Conservation (phyloP, 2,888 invertebrate species). For the Venusia cambrica region DNA sequence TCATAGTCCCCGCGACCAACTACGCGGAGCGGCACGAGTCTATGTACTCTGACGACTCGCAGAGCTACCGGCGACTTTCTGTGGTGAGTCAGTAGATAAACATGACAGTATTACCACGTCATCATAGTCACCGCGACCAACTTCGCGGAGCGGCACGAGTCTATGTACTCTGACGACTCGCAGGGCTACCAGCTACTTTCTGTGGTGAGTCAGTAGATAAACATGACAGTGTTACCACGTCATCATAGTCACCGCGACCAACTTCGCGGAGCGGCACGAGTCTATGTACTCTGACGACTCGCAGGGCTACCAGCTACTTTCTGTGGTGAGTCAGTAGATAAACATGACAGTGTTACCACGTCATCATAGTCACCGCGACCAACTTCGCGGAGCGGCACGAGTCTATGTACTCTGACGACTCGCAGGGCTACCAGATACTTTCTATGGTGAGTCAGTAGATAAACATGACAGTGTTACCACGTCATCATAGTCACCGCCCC, state of each 20-base stretch:
- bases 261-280: constrained; percentile 4
- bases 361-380: constrained; percentile 18
- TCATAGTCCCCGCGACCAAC: constrained; percentile 17
- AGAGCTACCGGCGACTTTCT: constrained; percentile 3
- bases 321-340: constrained; percentile 6
- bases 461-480: too few species aligned
- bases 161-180: constrained; percentile 19
- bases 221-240: constrained; percentile 13
- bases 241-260: constrained; percentile 17
- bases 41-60: constrained; percentile 19
- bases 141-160: constrained; percentile 4
- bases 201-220: constrained; percentile 18
- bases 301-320: constrained; percentile 2
- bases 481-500: too few species aligned
- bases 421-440: constrained; percentile 2
- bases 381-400: constrained; percentile 6
- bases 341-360: constrained; percentile 20
- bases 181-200: constrained; percentile 3
- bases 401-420: constrained; percentile 19
- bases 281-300: constrained; percentile 20
- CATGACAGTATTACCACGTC: constrained; percentile 13
- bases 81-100: constrained; percentile 17
- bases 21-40: constrained; percentile 6
- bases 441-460: constrained; percentile 6
- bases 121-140: constrained; percentile 17